Evolutionary conservation across 2,797 vertebrate genomes (phyloP).

Genomic region (Macroramphosus scolopax): DNA sequence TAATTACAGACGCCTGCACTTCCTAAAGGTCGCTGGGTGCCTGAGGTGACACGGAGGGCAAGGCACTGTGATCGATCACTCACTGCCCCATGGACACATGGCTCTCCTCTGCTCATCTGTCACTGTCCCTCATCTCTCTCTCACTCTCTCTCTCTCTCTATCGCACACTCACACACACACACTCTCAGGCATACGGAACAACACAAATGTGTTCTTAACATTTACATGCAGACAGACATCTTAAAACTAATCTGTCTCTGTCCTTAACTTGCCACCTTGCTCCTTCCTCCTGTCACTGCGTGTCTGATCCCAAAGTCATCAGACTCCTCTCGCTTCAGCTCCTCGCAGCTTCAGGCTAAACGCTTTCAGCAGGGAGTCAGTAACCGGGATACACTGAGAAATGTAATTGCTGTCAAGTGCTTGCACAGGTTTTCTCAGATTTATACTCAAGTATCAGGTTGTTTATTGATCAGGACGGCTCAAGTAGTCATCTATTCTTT

Average conservation of each 20-base stretch:
- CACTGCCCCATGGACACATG: conserved; percentile 48
- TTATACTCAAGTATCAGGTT: conserved; percentile 1
- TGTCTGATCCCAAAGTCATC: conserved; percentile 34
- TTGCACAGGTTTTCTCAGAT: not conserved
- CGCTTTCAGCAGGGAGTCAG: not conserved
- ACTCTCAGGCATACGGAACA: conserved; percentile 10
- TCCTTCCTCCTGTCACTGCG: conserved; percentile 25
- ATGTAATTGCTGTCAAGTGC: not conserved
- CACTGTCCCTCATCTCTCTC: conserved; percentile 55
- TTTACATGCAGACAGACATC: conserved; percentile 7
- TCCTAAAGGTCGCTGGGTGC: conserved; percentile 72
- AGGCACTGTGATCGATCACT: conserved; percentile 70
- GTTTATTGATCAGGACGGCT: not conserved
- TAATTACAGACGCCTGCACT: conserved; percentile 68
- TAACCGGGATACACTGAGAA: no score
- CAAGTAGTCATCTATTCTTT: no score
- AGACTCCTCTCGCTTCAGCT: no score
- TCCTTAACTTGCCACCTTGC: conserved; percentile 37
- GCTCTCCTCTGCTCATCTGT: conserved; percentile 63
- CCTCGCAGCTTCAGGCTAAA: not conserved
- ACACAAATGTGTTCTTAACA: conserved; percentile 15
- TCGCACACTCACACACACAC: not conserved
- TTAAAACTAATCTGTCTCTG: conserved; percentile 46
- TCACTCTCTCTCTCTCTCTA: conserved; percentile 5
- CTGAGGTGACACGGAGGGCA: conserved; percentile 68